Evolutionary conservation across 1,140 invertebrate genomes (phyloP).

Genomic region (Bombyx mori): DNA sequence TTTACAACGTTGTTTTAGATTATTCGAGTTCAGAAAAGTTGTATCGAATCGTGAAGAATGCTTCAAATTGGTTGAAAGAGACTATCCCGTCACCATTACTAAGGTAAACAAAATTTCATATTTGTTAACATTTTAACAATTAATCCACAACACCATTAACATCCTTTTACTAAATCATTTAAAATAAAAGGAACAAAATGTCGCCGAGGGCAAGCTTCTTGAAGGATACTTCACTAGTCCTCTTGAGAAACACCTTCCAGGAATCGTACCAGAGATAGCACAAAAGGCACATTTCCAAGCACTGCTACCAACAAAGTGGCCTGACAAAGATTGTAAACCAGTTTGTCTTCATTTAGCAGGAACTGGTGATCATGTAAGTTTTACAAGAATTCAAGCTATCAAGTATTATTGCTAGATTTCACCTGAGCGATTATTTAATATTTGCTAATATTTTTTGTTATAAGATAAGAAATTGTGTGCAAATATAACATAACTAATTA

Average conservation of each 20-base stretch:
- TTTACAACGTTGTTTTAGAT: conserved; percentile 70
- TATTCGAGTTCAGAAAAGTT: conserved; percentile 92
- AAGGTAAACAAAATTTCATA: conserved; percentile 75
- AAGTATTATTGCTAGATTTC: no score
- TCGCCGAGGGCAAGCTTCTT: conserved; percentile 82
- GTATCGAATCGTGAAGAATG: conserved; percentile 88
- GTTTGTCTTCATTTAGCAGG: conserved; percentile 96
- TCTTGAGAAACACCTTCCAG: conserved; percentile 85
- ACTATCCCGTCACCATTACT: conserved; percentile 91
- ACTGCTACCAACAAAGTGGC: conserved; percentile 87
- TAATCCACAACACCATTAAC: no score
- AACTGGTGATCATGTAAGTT: conserved; percentile 94
- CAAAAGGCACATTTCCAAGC: conserved; percentile 89
- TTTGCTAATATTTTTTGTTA: no score
- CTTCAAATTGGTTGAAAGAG: conserved; percentile 82
- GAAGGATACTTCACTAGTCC: conserved; percentile 94
- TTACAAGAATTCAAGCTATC: background rate
- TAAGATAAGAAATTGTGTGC: no score
- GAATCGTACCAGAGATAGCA: conserved; percentile 87
- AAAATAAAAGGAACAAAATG: conserved; percentile 80
- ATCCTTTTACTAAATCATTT: background rate
- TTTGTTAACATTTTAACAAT: background rate
- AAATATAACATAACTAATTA: no score
- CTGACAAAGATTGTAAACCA: conserved; percentile 79
- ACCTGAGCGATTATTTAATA: no score